A percentile compares a stretch with the other conserved stretches of the same genome.
Evolutionary conservation across 2,888 invertebrate genomes (phyloP).

Genomic region (Dione juno): DNA sequence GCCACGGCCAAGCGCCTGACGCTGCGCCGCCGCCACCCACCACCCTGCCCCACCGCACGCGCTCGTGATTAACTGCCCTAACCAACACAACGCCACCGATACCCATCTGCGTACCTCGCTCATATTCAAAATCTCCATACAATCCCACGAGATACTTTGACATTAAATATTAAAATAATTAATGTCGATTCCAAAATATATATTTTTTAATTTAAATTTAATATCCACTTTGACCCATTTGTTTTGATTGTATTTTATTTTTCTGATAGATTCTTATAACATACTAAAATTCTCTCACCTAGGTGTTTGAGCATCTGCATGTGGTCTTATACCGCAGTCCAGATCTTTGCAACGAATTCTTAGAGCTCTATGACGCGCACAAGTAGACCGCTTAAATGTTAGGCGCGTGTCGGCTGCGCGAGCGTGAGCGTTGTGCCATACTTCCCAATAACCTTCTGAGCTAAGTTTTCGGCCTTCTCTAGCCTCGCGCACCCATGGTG

Average conservation of each 20-base stretch:
- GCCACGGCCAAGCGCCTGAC: slow-evolving; percentile 93
- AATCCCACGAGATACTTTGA: slow-evolving; percentile 7
- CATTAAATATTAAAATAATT: neutral
- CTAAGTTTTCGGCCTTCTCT: slow-evolving; percentile 71
- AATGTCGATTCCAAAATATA: neutral
- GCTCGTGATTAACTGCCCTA: slow-evolving; percentile 64
- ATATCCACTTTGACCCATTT: neutral
- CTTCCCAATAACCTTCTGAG: slow-evolving; percentile 83
- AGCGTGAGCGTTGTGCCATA: slow-evolving; percentile 81
- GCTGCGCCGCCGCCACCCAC: slow-evolving; percentile 91
- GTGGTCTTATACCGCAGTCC: slow-evolving; percentile 88
- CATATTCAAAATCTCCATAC: slow-evolving; percentile 1
- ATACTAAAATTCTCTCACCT: slow-evolving; percentile 75
- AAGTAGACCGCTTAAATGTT: slow-evolving; percentile 86
- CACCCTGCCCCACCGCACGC: slow-evolving; percentile 86
- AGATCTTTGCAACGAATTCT: slow-evolving; percentile 87
- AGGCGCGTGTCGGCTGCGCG: slow-evolving; percentile 84
- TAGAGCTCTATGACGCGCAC: slow-evolving; percentile 85
- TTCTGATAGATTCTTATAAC: neutral
- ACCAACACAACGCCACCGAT: slow-evolving; percentile 44
- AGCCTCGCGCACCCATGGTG: slow-evolving; percentile 72
- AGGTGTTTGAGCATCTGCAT: slow-evolving; percentile 85
- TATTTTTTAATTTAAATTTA: neutral
- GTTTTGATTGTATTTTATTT: neutral
- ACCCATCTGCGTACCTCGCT: slow-evolving; percentile 36